Evolutionary conservation across 2,113 vertebrate species (phyloP).

Genomic region (pig (Sus scrofa)): T2T-Sscrofa CM000830.6:115376501-115377000

Average conservation of each 20-base stretch:
- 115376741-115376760: conserved; percentile 43
- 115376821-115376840: conserved; percentile 23
- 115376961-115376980: neutral
- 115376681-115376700: conserved; percentile 31
- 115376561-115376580: conserved; percentile 2
- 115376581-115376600: conserved; percentile 13
- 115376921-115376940: neutral
- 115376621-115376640: neutral
- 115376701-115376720: conserved; percentile 53
- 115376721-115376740: conserved; percentile 65
- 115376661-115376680: neutral
- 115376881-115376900: neutral
- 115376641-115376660: conserved; percentile 54
- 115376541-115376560: neutral
- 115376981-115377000: neutral
- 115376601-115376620: neutral
- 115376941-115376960: neutral
- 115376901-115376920: conserved; percentile 39
- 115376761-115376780: conserved; percentile 8
- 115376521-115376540: neutral
- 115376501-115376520: neutral
- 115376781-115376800: conserved; percentile 1
- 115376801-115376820: neutral
- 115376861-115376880: conserved; percentile 13
- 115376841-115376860: conserved; percentile 30